Base-by-base conservation (phyloP, 2,888 invertebrate genomes). In the Temnothorax rugatulus region DNA sequence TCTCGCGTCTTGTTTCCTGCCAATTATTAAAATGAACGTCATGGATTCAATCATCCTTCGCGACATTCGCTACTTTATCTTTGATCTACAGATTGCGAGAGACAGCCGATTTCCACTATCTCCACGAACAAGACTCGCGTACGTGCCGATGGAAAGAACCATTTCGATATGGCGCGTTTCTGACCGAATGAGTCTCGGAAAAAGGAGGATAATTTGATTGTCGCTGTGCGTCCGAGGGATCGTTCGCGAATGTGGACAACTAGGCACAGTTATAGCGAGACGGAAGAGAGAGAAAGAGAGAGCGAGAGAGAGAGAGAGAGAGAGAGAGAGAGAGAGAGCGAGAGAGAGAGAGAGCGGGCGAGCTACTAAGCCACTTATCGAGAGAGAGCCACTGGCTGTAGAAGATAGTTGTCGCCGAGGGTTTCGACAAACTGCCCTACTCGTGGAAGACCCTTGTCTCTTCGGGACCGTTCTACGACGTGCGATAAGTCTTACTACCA, bases 371-470 rank as follows among this genome's bases (percentile, higher is more conserved):
- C 52, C n/a, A 68, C 68, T 74, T 68, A 77, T 76, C 25, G 74
- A 81, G 83, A 77, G 76, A 85, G 89, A 84, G 83, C 81, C 89
- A 88, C 83, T 86, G 86, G 63, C 82, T 84, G 50, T 84, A 84
- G 82, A 79, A 89, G 87, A 90, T 89, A 90, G 90, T 87, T 88
- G 89, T 90, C 88, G 87, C 88, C 76, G 83, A 86, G 87, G 87
- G 88, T 87, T 83, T 90, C 89, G 87, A 90, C 90, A 90, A 90
- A 90, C 87, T 90, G 84, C 87, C 89, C 83, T 83, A 84, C 88
- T 89, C 84, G 87, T 77, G 81, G n/a, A 85, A 75, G 82, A 84
- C 84, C 87, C 84, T 85, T 74, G 83, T 87, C 85, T 87, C 79
- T 41, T 54, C 64, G 76, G 84, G 74, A 83, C 71, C 86, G 83